Evolutionary conservation across 2,888 invertebrate species (phyloP).

Genomic region (Metallyticus violacea): DNA sequence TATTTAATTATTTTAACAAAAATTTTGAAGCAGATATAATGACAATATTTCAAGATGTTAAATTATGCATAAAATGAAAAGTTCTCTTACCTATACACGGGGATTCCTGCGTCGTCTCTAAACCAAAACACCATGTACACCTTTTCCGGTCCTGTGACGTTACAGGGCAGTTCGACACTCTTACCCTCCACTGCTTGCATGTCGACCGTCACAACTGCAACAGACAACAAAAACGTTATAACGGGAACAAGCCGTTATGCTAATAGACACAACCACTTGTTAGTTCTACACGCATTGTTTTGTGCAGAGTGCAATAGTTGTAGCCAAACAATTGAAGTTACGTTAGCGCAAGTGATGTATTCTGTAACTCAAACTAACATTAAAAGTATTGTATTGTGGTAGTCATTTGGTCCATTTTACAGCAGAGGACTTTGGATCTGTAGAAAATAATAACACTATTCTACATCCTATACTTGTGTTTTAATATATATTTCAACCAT

Average conservation of each 20-base stretch:
- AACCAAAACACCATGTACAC: conserved; percentile 94
- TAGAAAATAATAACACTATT: too few relatives aligned
- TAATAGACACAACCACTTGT: background rate
- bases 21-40: too few relatives aligned
- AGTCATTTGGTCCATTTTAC: too few relatives aligned
- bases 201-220: conserved; percentile 71
- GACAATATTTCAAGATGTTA: too few relatives aligned
- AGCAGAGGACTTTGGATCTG: too few relatives aligned
- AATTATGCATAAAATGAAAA: too few relatives aligned
- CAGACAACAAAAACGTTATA: conserved; percentile 35
- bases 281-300: background rate
- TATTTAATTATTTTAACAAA: too few relatives aligned
- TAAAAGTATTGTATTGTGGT: too few relatives aligned
- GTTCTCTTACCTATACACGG: conserved; percentile 83
- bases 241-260: background rate
- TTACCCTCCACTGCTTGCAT: conserved; percentile 86
- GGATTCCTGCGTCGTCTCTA: conserved; percentile 80
- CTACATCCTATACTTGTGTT: too few relatives aligned
- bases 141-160: conserved; percentile 80
- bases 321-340: background rate
- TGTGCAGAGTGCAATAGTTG: background rate
- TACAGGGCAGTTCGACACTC: conserved; percentile 83
- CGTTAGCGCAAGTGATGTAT: too few relatives aligned
- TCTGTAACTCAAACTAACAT: too few relatives aligned
- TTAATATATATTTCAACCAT: too few relatives aligned